Evolutionary conservation across 2,113 vertebrate species (phyloP).

Genomic region (Leptocoma aspasia): DNA sequence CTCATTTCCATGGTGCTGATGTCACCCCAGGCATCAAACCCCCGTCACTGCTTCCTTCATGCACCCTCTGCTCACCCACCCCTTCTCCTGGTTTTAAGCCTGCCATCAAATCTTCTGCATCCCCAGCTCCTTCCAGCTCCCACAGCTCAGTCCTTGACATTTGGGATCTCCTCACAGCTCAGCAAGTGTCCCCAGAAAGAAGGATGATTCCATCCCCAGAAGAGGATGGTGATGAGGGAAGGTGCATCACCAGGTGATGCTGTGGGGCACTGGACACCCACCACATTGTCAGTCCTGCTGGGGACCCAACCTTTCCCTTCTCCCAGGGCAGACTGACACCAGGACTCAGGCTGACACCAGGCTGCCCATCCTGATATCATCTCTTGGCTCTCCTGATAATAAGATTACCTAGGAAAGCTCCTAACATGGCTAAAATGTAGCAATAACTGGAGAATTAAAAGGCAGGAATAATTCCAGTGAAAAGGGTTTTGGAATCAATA

Average conservation of each 20-base stretch:
- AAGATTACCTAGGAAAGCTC: background rate
- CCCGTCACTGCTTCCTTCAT: rapidly evolving
- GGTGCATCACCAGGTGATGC: background rate
- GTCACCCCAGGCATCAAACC: background rate
- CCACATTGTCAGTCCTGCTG: background rate
- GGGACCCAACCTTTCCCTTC: background rate
- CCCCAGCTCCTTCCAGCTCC: background rate
- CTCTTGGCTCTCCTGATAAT: background rate
- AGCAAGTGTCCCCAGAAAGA: background rate
- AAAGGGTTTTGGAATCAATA: background rate
- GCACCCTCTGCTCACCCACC: background rate
- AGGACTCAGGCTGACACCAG: background rate
- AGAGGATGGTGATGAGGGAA: rapidly evolving
- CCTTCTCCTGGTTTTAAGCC: background rate
- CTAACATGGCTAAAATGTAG: background rate
- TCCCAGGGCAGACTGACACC: background rate
- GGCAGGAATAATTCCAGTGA: background rate
- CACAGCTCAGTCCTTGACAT: background rate
- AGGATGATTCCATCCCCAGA: too few relatives aligned
- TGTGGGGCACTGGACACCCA: background rate
- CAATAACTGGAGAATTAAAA: background rate
- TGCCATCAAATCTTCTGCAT: background rate
- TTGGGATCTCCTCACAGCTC: background rate
- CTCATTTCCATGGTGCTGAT: rapidly evolving
- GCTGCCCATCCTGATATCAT: background rate